Evolutionary conservation across 37 sponge, comb jelly and placozoan genomes (phyloP).

Genomic region (Trichoplax adhaerens): DNA sequence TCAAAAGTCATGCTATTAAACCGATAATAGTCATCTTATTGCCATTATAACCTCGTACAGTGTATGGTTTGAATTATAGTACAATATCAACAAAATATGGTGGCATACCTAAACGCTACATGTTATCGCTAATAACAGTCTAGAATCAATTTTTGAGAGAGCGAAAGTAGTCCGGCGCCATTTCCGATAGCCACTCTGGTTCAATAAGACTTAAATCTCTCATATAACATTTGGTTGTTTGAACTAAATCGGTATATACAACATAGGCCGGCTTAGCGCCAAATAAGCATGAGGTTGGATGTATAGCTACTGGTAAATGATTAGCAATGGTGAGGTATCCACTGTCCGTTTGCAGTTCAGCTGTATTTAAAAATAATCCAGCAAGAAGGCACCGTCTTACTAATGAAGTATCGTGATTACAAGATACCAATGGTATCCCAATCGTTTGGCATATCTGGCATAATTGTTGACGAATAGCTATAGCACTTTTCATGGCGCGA

Average conservation of each 20-base stretch:
- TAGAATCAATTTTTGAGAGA: too few species aligned
- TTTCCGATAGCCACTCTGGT: conserved; percentile 14
- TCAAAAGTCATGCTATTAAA: too few species aligned
- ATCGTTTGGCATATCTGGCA: conserved; percentile 35
- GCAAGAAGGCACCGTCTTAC: conserved; percentile 15
- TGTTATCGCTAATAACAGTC: too few species aligned
- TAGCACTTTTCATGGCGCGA: conserved; percentile 45
- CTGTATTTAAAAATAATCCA: conserved; percentile 52
- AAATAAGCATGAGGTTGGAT: conserved; percentile 73
- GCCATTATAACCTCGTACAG: too few species aligned
- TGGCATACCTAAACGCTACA: too few species aligned
- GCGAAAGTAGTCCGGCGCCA: conserved; percentile 18
- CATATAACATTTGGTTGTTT: conserved; percentile 78
- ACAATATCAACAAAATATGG: too few species aligned
- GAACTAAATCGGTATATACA: conserved; percentile 57
- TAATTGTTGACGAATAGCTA: conserved; percentile 55
- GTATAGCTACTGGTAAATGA: conserved; percentile 54
- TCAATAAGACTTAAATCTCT: conserved; percentile 26
- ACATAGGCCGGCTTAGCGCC: conserved; percentile 33
- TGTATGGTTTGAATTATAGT: too few species aligned
- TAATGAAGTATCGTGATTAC: conserved; percentile 4
- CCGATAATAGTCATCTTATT: too few species aligned
- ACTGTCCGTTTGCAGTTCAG: conserved; percentile 51
- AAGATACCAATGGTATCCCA: conserved; percentile 22
- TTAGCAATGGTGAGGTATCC: conserved; percentile 43